Base-by-base conservation (phyloP, 2,797 vertebrate species). In the Mallotus villosus region DNA sequence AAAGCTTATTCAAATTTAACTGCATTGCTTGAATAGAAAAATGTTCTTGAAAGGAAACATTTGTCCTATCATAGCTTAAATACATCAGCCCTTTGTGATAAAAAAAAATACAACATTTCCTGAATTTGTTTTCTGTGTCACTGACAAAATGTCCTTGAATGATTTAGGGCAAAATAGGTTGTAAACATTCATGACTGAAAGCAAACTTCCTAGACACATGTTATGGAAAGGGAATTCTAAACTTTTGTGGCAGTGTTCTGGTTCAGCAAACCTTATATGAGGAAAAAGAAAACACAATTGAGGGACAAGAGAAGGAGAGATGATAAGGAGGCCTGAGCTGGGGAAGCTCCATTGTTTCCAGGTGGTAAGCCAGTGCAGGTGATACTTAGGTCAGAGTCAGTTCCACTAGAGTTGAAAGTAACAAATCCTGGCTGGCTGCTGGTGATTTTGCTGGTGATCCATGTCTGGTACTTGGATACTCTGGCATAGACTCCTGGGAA, bases 401-500 rank as follows among this genome's bases (percentile, higher is more conserved):
- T 34, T 9, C 75, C 74, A 41, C 3, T 37, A n/a, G 66, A 69
- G 41, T 11, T 58, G 65, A 16, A 57, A 5, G 0, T 0, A 16
- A 87, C 0, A 32, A 81, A 90, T 27, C 86, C 86, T 0, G 87
- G 77, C 32, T 2, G 49, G 29, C 73, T 58, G 22, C 0, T 34
- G 29, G 2, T 32, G 73, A 88, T 75, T 0, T 59, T 6, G 9
- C 11, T 63, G 41, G 76, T 85, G 74, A 92, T 91, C 90, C 90
- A 92, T 9, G 1, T 0, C 68, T 87, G 24, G 22, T 89, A 91
- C 14, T 0, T 16, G 11, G 90, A 90, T 68, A 90, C 88, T 2
- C 86, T 71, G 41, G 88, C 0, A 57, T 91, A 91, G 21, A 91
- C 83, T 63, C 83, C 88, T 1, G 91, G 91, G 11, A 37, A 5